Evolutionary conservation across 2,888 invertebrate genomes (phyloP), one percentile per base, ranked within the genome.

Genomic region (Microctonus brassicae): DNA sequence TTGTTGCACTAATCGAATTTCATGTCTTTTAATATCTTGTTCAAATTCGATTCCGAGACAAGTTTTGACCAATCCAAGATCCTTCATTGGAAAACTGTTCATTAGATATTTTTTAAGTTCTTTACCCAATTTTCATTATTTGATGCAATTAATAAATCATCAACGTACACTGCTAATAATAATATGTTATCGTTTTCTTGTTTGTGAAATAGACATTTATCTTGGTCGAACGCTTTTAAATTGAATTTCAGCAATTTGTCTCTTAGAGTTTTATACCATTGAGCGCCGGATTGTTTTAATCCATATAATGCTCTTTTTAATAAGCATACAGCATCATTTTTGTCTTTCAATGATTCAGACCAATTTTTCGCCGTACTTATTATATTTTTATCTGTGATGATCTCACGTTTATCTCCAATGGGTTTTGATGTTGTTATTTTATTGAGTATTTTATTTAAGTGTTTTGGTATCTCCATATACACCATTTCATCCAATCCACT

Each of bases 401-500:
- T 2, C 39, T 67, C 33, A 7, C n/a, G 20, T 24, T 36, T 39
- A 13, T 55, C 47, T 13, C 64, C 69, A 17, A 66, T 29, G 4
- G 52, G 62, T 57, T 68, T 39, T 5, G 26, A 33, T 7, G 3
- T 33, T 33, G 33, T 24, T 34, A 68, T 60, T 33, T 36, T 57
- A 1, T 29, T 20, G 22, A 63, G 47, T 6, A 55, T 26, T 6
- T 39, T 22, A 10, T 65, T 52, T 13, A 76, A 69, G n/a, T 72
- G 34, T 20, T 73, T 58, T 33, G 73, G 74, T 17, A 73, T 65
- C 36, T 76, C 69, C 75, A 77, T 77, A 33, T 69, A 75, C 1
- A 75, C 64, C 6, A 70, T 57, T 39, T 77, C 74, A 39, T 62
- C n/a, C 6, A 74, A 29, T 2, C 74, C 64, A 4, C 73, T 73